A percentile compares a stretch with the other conserved stretches of the same genome.
Conservation (phyloP, 2,888 invertebrate species). For the Synanthedon myopaeformis region DNA sequence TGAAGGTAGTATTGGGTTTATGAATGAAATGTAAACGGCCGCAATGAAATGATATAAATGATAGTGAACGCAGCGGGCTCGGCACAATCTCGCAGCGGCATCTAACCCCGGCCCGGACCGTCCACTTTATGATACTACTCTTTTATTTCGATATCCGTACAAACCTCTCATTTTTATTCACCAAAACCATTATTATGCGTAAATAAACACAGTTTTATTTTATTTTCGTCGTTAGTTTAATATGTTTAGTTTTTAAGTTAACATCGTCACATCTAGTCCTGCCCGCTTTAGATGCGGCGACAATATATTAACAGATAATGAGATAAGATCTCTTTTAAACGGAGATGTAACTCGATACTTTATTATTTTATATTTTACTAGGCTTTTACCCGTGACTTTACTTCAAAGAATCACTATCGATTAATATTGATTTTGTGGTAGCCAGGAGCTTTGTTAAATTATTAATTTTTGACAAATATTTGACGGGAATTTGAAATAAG, state of each 20-base stretch:
- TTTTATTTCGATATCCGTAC: slow-evolving; percentile 65
- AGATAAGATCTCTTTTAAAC: slow-evolving; percentile 57
- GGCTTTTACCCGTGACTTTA: too few species aligned
- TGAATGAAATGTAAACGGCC: slow-evolving; percentile 65
- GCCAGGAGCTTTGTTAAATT: too few species aligned
- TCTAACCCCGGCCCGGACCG: slow-evolving; percentile 30
- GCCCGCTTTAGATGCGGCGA: slow-evolving; percentile 50
- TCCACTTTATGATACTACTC: slow-evolving; percentile 53
- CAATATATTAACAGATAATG: slow-evolving; percentile 54
- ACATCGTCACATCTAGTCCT: slow-evolving; percentile 53
- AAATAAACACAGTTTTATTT: slow-evolving; percentile 62
- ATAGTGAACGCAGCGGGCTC: slow-evolving; percentile 33
- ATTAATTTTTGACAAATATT: too few species aligned
- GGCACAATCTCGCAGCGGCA: slow-evolving; percentile 55
- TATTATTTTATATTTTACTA: slow-evolving; percentile 46
- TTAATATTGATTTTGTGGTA: too few species aligned
- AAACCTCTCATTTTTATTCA: slow-evolving; percentile 62
- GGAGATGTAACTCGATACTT: slow-evolving; percentile 56
- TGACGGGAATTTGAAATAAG: too few species aligned
- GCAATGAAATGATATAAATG: slow-evolving; percentile 65
- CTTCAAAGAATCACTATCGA: too few species aligned
- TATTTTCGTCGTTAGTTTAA: slow-evolving; percentile 63
- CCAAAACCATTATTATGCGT: slow-evolving; percentile 60
- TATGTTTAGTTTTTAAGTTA: slow-evolving; percentile 41
- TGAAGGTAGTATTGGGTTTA: slow-evolving; percentile 27